Percentiles rank a stretch among this genome's conserved stretches.
Evolutionary conservation across 2,797 vertebrate genomes (phyloP).

Genomic region (Bufotes viridis): DNA sequence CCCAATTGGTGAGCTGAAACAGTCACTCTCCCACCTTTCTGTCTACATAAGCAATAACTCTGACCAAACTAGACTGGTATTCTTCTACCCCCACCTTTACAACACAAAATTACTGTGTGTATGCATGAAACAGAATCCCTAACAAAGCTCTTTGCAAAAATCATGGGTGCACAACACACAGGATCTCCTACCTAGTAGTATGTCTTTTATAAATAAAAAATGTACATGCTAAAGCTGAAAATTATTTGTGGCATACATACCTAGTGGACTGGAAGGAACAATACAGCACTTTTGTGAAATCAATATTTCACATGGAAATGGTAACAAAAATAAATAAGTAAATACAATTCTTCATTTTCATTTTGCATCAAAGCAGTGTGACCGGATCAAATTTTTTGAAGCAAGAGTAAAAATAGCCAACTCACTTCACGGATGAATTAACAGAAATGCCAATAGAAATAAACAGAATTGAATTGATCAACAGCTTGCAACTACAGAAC

Average conservation of each 20-base stretch:
- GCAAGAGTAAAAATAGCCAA: constrained; percentile 1
- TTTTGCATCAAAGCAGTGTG: constrained; percentile 12
- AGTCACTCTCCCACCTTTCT: too few relatives aligned
- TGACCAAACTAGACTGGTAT: too few relatives aligned
- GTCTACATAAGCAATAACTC: too few relatives aligned
- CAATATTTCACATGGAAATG: constrained; percentile 23
- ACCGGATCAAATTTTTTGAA: not conserved
- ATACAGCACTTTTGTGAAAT: constrained; percentile 23
- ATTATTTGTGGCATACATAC: not conserved
- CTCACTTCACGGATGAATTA: constrained; percentile 17
- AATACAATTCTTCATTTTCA: constrained; percentile 26
- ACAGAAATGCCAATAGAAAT: not conserved
- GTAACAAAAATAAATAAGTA: not conserved
- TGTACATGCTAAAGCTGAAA: not conserved
- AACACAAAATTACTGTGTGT: too few relatives aligned
- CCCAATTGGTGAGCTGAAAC: too few relatives aligned
- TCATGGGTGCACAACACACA: too few relatives aligned
- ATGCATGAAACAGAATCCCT: too few relatives aligned
- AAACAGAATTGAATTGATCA: not conserved
- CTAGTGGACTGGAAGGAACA: constrained; percentile 20
- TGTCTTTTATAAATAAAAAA: too few relatives aligned
- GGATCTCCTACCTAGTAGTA: too few relatives aligned
- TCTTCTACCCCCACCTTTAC: too few relatives aligned
- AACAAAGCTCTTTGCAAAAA: too few relatives aligned
- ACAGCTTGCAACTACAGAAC: not conserved